Base-by-base conservation (phyloP, 2,888 invertebrate species). In the Piscicola geometra region DNA sequence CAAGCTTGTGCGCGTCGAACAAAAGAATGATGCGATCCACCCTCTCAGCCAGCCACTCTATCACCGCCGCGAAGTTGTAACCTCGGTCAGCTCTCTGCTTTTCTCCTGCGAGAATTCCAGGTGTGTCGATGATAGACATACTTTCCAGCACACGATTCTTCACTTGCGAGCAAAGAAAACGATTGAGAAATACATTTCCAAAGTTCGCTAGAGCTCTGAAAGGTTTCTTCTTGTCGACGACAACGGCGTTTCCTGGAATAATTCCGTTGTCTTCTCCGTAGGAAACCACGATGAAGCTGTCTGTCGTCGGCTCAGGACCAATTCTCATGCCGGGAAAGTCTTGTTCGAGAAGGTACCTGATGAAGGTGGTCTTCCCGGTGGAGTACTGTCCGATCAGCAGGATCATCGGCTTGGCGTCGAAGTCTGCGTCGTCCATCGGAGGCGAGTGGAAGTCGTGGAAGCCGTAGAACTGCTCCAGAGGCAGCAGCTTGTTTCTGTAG, bases 11-110 rank as follows among this genome's bases (percentile, higher is more conserved):
- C 28, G 99, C 99, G 86, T 99, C 98, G 86, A 99, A 99, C 28
- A 99, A 88, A 60, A 99, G 88, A 81, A 99, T 93, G 81, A 99
- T 99, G 82, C 98, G 90, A 85, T 99, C 99, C 0, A 98, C 98
- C 77, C 98, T 89, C 85, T 99, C 98, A 0, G 99, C 98, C 86
- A 99, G 97, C 99, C 99, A 99, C 87, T 99, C 97, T 72, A 99
- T 87, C 5, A 99, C 97, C 15, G 96, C 96, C 18, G 96, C 94
- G 86, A 99, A 99, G 84, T 98, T 95, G 84, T 98, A 98, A 0
- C 97, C 90, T 75, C 90, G 83, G 81, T 90, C 89, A 21, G 89
- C 88, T 75, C 97, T 89, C 86, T 97, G 96, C 84, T 98, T 97
- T 86, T 97, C 96, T 30, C 97, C 97, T 0, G 96, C 95, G 77